These are phyloP conservation scores for Melanophora roralis DNA, from an alignment of 2,888 invertebrate species.

Conservation along the genomic window DNA sequence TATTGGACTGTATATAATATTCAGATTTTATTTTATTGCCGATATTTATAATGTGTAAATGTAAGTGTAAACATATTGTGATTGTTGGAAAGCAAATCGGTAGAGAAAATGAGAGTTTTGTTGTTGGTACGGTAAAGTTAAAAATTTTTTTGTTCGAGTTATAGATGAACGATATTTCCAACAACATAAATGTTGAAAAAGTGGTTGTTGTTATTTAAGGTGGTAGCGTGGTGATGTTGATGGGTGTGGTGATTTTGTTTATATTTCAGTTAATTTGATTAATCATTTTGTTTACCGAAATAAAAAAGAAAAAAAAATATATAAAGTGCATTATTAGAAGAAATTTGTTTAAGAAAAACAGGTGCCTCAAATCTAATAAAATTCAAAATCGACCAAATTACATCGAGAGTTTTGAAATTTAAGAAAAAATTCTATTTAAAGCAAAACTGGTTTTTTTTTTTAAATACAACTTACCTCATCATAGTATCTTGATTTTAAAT, in stretches of 20 bases:
- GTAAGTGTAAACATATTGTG: neutral
- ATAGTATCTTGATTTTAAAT: conserved; percentile 77
- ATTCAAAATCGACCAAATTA: conserved; percentile 44
- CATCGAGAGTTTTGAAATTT: conserved; percentile 58
- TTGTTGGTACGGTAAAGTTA: neutral
- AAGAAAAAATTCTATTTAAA: conserved; percentile 8
- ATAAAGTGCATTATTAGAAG: conserved; percentile 64
- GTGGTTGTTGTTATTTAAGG: conserved; percentile 17
- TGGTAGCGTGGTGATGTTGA: conserved; percentile 23
- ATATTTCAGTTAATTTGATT: conserved; percentile 15
- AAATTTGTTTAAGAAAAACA: conserved; percentile 39
- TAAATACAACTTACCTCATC: conserved; percentile 72
- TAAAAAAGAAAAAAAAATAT: conserved; percentile 61
- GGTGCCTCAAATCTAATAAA: conserved; percentile 54
- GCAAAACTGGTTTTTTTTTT: neutral
- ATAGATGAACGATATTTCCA: conserved; percentile 8
- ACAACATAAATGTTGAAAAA: conserved; percentile 25
- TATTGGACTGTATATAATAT: conserved; percentile 71
- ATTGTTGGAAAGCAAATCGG: conserved; percentile 1
- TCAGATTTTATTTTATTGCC: neutral
- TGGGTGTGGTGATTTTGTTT: conserved; percentile 36
- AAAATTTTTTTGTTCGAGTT: conserved; percentile 8
- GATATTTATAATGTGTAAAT: too few relatives aligned
- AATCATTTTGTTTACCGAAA: conserved; percentile 51
- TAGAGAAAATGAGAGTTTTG: neutral